Conservation (phyloP, 2,888 invertebrate species). For the Candidula unifasciata region DNA sequence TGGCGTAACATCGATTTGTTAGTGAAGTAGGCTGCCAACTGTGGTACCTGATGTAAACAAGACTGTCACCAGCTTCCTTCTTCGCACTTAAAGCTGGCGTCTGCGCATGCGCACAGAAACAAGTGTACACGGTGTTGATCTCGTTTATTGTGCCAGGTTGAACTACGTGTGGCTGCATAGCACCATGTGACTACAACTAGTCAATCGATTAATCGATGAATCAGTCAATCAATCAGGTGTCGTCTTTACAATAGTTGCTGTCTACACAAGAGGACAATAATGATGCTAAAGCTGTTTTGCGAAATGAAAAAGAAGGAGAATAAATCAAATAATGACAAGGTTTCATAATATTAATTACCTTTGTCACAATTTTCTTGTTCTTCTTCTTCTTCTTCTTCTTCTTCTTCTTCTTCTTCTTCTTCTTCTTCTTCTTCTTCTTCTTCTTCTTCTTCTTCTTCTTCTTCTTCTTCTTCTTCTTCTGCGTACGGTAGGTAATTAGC, state of each 20-base stretch:
- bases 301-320: background rate
- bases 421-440: constrained; percentile 2
- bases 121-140: background rate
- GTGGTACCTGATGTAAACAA: constrained; percentile 46
- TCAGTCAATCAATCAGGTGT: no score
- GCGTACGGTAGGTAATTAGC: no score
- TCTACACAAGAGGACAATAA: background rate
- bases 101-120: constrained; percentile 37
- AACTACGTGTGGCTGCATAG: no score
- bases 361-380: background rate
- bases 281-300: background rate
- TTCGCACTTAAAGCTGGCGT: background rate
- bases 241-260: no score
- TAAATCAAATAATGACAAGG: no score
- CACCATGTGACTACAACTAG: no score
- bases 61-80: constrained; percentile 16
- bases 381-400: constrained; percentile 8
- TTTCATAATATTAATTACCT: no score
- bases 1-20: background rate
- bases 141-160: background rate
- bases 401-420: constrained; percentile 8
- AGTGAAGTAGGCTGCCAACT: background rate
- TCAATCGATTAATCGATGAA: no score
- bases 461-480: constrained; percentile 1
- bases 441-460: constrained; percentile 1